Base-by-base conservation (phyloP, 2,888 invertebrate species). In the Mamestra brassicae region DNA sequence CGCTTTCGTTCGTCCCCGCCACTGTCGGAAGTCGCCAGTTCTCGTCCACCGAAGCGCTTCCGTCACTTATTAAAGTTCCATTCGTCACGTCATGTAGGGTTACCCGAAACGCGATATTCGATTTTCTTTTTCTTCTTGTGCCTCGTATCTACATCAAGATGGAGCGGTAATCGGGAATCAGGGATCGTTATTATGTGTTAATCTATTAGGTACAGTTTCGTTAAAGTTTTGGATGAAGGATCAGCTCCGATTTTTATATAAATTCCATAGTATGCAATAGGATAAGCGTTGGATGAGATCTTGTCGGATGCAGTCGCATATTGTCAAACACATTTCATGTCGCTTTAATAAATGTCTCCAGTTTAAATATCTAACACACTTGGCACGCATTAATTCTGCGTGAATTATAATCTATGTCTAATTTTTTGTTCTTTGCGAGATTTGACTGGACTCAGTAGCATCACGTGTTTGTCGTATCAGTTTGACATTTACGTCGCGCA, bases 1-100 rank as follows among this genome's bases (percentile, higher is more conserved):
- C 65, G 70, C 78, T 81, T 80, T 83, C 81, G 76, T 78, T 78
- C 79, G 79, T 74, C 77, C 81, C 80, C 71, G 76, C 71, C 72
- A 76, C 70, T 74, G 83, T 87, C 85, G 89, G 89, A 89, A 89
- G 87, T 83, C 74, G 71, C 81, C 84, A 87, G 84, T 89, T 89
- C 84, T 81, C 80, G 82, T 78, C 75, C 78, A 79, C 83, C 77
- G 72, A 54, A 76, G 68, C 82, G 86, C 78, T 87, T 89, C 87
- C 89, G 88, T 71, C 83, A 85, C 79, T 85, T 85, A 89, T 89
- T 86, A 85, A 83, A 88, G 83, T 87, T 82, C 85, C 79, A 87
- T 88, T 85, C 80, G 80, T 81, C 86, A 88, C 80, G 36, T 65
- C 79, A 83, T 58, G 55, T 71, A 85, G 89, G 88, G 88, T 60